Percentiles rank a stretch among this genome's conserved stretches.
Evolutionary conservation across 2,113 vertebrate species (phyloP).

Genomic region (Macroglossus sobrinus): DNA sequence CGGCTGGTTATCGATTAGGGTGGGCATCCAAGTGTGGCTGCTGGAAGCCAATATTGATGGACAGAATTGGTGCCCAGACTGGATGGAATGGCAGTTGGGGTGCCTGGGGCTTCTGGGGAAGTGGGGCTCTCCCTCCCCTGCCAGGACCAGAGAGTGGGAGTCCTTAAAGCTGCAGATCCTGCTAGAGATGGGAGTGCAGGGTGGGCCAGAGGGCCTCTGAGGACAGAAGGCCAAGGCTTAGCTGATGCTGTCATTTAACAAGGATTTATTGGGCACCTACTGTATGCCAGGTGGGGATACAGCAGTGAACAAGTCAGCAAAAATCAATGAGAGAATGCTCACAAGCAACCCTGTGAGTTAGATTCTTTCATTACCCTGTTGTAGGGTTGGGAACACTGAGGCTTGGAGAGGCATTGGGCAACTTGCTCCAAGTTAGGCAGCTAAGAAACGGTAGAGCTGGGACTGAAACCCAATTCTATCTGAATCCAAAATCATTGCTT

Average conservation of each 20-base stretch:
- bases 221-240: background rate
- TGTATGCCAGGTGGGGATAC: background rate
- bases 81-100: constrained; percentile 78
- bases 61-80: constrained; percentile 72
- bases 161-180: constrained; percentile 16
- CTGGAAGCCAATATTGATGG: constrained; percentile 78
- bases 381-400: background rate
- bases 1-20: constrained; percentile 80
- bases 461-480: background rate
- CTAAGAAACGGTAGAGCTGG: background rate
- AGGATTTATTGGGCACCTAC: constrained; percentile 13
- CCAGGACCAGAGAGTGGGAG: background rate
- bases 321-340: background rate
- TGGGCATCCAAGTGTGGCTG: constrained; percentile 64
- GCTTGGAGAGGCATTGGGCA: background rate
- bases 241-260: background rate
- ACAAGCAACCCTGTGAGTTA: no score
- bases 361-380: background rate
- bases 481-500: background rate
- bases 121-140: background rate
- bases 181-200: background rate
- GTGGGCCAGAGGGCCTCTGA: background rate
- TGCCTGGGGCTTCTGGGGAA: constrained; percentile 48
- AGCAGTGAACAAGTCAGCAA: background rate
- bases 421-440: background rate